These are phyloP conservation scores for Nannobrachium achirus DNA, from an alignment of 2,113 vertebrate genomes.

Conservation along the genomic window DNA sequence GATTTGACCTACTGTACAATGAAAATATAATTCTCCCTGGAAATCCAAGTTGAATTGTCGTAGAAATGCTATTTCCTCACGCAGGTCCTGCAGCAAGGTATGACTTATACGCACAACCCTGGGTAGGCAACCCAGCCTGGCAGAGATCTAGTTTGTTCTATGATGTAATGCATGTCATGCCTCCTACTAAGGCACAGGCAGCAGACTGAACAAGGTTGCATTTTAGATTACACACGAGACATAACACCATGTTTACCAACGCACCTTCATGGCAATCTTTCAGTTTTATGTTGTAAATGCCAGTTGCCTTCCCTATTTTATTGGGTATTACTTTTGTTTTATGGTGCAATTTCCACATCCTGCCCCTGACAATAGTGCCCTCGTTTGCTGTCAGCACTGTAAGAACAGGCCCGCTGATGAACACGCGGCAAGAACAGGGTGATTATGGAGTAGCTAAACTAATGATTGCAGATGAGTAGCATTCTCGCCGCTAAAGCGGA, in stretches of 20 bases:
- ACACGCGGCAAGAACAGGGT: slow-evolving; percentile 62
- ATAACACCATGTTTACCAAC: slow-evolving; percentile 76
- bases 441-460: slow-evolving; percentile 76
- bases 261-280: slow-evolving; percentile 67
- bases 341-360: slow-evolving; percentile 77
- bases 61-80: too few species aligned
- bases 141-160: too few species aligned
- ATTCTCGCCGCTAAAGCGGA: slow-evolving; percentile 65
- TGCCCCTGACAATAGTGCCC: slow-evolving; percentile 73
- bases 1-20: too few species aligned
- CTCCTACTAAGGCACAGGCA: slow-evolving; percentile 37
- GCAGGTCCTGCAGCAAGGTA: too few species aligned
- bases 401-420: slow-evolving; percentile 60
- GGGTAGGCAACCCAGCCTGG: too few species aligned
- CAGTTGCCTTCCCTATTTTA: slow-evolving; percentile 76
- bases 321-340: slow-evolving; percentile 82
- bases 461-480: slow-evolving; percentile 75
- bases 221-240: slow-evolving; percentile 68
- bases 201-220: slow-evolving; percentile 62
- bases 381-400: slow-evolving; percentile 60
- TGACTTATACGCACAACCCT: too few species aligned
- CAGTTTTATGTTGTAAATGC: slow-evolving; percentile 75
- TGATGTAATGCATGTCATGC: too few species aligned
- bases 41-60: too few species aligned
- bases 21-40: too few species aligned